A percentile compares a stretch with the other conserved stretches of the same genome.
Conservation (phyloP, 2,113 vertebrate species). For the Acinonyx jubatus region DNA sequence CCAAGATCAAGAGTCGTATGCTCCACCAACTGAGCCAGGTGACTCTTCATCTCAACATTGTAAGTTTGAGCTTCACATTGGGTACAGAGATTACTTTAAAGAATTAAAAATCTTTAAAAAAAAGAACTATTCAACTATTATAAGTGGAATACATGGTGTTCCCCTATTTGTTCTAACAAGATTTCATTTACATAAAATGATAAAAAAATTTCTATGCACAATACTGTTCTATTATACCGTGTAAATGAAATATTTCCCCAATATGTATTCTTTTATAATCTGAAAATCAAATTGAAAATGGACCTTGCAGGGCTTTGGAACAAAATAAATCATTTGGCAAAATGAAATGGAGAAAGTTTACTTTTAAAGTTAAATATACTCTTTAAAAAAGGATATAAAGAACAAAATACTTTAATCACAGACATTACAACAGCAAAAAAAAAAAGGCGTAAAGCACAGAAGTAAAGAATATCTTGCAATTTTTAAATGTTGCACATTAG, state of each 20-base stretch:
- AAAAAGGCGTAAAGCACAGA: not conserved
- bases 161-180: not conserved
- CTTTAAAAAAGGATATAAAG: not conserved
- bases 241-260: not conserved
- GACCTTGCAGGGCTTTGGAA: not conserved
- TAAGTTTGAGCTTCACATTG: not conserved
- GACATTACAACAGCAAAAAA: not conserved
- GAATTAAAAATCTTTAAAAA: not conserved
- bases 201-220: not conserved
- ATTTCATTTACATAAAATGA: conserved; percentile 9
- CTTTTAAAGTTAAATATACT: not conserved
- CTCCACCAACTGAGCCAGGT: not conserved
- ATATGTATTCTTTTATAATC: not conserved
- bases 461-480: not conserved
- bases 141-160: not conserved
- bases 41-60: not conserved
- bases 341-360: not conserved
- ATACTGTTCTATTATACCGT: not conserved
- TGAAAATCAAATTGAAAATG: not conserved
- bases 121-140: not conserved
- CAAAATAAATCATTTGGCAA: not conserved
- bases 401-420: not conserved
- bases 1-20: not conserved
- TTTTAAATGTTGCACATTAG: not conserved
- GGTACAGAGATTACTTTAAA: not conserved